Evolutionary conservation across 2,797 vertebrate species (phyloP), one percentile per base, ranked within the genome.

Genomic region (Xenops minutus): DNA sequence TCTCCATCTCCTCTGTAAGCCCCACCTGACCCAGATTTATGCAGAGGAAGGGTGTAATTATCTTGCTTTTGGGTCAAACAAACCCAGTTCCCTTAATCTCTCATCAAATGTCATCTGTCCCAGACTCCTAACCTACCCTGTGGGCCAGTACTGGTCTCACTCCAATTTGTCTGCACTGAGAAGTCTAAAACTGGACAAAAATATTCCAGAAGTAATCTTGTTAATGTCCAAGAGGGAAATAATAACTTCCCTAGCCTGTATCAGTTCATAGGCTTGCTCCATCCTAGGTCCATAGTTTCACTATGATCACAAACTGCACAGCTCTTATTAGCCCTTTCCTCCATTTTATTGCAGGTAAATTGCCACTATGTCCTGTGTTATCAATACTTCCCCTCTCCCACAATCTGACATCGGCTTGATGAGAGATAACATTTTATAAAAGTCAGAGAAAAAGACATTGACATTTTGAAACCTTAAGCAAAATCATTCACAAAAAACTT

Each of bases 221-320:
- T 37, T 30, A 46, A 17, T 69, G 18, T 52, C 29, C 22, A 44
- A 11, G 1, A 72, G 5, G 19, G 18, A 51, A 68, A 72, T 19
- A 87, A 78, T 82, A 1, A 5, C 10, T 79, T 91, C 4, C 22
- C 2, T 9, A 37, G 2, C 20, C 5, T 44, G 5, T 37, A 59
- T 4, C 11, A 52, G 10, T 0, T 0, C 6, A 34, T 9, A 8
- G 12, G 2, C 3, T 73, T 78, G 19, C 14, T 71, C 18, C 24
- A 51, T n/a, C 5, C 7, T 14, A 12, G 22, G 36, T 71, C 23
- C 2, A 2, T 29, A 51, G 55, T 55, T 91, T 58, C 7, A 30
- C 36, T 36, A 9, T 8, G 9, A 54, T 13, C 9, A 24, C 30
- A 30, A 34, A 30, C n/a, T n/a, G 11, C 11, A 21, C 27, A 30